Evolutionary conservation across 2,888 invertebrate species (phyloP), one percentile per base, ranked within the genome.

Genomic region (Oscheius sp.): DNA sequence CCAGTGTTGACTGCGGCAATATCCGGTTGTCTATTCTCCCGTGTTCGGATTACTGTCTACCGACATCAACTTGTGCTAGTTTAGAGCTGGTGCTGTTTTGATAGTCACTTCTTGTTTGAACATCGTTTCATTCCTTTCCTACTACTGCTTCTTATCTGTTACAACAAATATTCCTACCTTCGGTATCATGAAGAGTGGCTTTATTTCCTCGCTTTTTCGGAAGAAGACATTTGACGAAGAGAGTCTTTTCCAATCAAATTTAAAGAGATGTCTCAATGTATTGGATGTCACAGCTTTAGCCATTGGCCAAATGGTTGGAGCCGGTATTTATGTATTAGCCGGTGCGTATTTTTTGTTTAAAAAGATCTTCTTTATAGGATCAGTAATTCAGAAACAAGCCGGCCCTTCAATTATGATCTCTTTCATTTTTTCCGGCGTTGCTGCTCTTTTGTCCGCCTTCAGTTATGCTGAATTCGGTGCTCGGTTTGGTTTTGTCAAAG

Each of bases 331-430:
- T 58, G 78, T 80, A 9, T 61, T 80, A 9, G 76, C 80, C 0
- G 80, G 69, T 70, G 25, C 6, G 25, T 66, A 6, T 9, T n/a
- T n/a, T n/a, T n/a, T n/a, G n/a, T n/a, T n/a, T n/a, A n/a, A 45
- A 16, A 16, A 35, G 59, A 59, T 1, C 23, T n/a, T n/a, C n/a
- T n/a, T n/a, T n/a, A 12, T 93, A 1, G 95, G 95, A 49, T 92
- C 93, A 0, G 94, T 95, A 1, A 94, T 94, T 0, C 92, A 92
- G 76, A 92, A 93, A 79, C 92, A 93, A 86, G 94, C 96, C 0
- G 97, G 97, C 0, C 97, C 97, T 0, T 94, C 95, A 0, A 94
- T 96, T 0, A 93, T 94, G 7, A 87, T 97, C 18, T 91, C 91
- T 7, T 92, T 93, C 87, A 89, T 93, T 0, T 93, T 96, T 66